Conservation (phyloP, 2,113 vertebrate species). For the Tachuris rubrigastra region DNA sequence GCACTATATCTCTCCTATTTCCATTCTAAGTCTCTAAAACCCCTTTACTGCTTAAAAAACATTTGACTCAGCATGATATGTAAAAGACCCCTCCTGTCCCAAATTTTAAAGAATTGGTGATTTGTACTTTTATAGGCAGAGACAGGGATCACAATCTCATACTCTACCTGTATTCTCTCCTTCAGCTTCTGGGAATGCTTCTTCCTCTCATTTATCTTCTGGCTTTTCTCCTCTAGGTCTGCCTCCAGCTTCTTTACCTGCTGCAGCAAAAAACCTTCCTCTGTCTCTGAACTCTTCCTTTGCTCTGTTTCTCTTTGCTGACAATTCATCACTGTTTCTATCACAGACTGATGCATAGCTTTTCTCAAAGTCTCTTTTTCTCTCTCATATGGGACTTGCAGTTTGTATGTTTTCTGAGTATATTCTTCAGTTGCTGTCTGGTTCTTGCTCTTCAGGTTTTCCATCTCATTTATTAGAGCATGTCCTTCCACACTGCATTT, state of each 20-base stretch:
- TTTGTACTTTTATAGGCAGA: background rate
- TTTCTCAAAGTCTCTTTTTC: constrained; percentile 79
- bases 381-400: constrained; percentile 73
- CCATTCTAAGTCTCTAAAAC: background rate
- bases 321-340: constrained; percentile 80
- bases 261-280: constrained; percentile 76
- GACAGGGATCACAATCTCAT: background rate
- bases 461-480: constrained; percentile 69
- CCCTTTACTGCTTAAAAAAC: background rate
- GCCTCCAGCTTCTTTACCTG: constrained; percentile 85
- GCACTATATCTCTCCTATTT: background rate
- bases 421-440: constrained; percentile 72
- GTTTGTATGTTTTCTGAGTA: constrained; percentile 67
- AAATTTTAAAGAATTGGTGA: background rate
- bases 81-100: background rate
- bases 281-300: constrained; percentile 80
- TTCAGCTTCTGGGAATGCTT: constrained; percentile 86
- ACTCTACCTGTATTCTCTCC: constrained; percentile 86
- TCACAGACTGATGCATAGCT: constrained; percentile 76
- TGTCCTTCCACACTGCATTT: constrained; percentile 13
- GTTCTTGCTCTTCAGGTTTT: constrained; percentile 67
- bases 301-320: constrained; percentile 86
- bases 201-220: constrained; percentile 83
- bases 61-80: background rate
- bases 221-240: constrained; percentile 83